phyloP scores from a whole-genome alignment of 1,140 invertebrate genomes.

The Akabosia matsudoensis region DNA sequence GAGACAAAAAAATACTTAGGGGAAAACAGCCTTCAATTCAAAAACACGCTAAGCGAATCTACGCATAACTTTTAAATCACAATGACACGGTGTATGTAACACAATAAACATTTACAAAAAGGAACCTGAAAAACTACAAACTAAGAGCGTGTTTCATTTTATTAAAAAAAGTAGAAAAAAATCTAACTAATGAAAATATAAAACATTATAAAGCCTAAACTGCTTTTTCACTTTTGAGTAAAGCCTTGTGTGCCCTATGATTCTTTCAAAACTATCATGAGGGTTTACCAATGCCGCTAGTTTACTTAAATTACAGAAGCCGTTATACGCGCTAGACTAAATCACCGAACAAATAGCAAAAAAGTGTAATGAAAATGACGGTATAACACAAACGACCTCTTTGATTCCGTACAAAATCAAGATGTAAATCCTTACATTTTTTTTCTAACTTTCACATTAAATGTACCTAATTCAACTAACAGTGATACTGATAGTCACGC shows the following conservation, averaged over 20 bases:
- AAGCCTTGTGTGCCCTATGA: not conserved
- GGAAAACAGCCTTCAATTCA: no score
- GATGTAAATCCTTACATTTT: not conserved
- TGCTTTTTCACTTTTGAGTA: not conserved
- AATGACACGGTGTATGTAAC: no score
- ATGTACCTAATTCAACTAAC: not conserved
- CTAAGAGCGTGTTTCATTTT: no score
- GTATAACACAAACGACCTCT: not conserved
- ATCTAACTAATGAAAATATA: not conserved
- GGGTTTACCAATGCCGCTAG: not conserved
- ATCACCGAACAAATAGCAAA: not conserved
- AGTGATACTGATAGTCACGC: no score
- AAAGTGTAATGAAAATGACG: not conserved
- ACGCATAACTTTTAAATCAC: no score
- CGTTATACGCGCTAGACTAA: no score
- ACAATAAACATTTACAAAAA: no score
- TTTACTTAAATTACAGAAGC: no score
- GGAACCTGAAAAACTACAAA: no score
- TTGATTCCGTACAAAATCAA: not conserved
- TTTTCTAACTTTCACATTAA: not conserved
- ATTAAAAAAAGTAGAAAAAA: no score
- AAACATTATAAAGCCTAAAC: not conserved
- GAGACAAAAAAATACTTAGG: not conserved
- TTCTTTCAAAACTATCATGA: not conserved
- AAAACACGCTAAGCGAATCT: no score